Conservation (phyloP, 2,888 invertebrate species). For the Cordilura impudica region DNA sequence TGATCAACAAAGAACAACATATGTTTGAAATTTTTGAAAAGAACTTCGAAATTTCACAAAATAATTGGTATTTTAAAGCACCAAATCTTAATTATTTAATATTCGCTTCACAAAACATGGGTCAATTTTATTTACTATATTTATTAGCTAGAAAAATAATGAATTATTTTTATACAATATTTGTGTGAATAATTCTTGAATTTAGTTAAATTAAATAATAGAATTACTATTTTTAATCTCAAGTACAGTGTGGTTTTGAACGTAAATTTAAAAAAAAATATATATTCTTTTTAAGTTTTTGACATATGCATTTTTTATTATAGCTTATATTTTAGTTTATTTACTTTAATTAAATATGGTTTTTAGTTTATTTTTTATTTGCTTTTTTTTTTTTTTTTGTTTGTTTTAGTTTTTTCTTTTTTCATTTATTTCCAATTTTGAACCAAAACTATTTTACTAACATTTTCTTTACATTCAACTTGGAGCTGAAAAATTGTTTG, state of each 20-base stretch:
- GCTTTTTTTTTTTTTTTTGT: background rate
- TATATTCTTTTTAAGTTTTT: too few relatives aligned
- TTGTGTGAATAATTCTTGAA: slow-evolving; percentile 7
- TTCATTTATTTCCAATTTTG: slow-evolving; percentile 11
- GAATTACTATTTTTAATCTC: background rate
- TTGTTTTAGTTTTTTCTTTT: background rate
- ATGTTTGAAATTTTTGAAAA: too few relatives aligned
- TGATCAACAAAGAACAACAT: too few relatives aligned
- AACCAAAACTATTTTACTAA: slow-evolving; percentile 22
- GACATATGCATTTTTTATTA: too few relatives aligned
- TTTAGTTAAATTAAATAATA: background rate
- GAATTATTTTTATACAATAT: too few relatives aligned
- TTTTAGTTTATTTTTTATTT: slow-evolving; percentile 21
- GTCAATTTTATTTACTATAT: too few relatives aligned
- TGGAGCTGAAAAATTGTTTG: slow-evolving; percentile 72
- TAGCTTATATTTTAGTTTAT: background rate
- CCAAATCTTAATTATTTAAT: too few relatives aligned
- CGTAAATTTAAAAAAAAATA: slow-evolving; percentile 38
- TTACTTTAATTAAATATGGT: too few relatives aligned
- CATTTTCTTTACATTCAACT: slow-evolving; percentile 70
- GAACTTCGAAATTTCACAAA: too few relatives aligned
- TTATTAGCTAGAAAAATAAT: too few relatives aligned
- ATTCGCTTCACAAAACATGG: too few relatives aligned
- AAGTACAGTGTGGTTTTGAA: slow-evolving; percentile 23
- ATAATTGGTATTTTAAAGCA: too few relatives aligned